Conservation (phyloP, 2,113 vertebrate species). For the Trinectes maculatus region DNA sequence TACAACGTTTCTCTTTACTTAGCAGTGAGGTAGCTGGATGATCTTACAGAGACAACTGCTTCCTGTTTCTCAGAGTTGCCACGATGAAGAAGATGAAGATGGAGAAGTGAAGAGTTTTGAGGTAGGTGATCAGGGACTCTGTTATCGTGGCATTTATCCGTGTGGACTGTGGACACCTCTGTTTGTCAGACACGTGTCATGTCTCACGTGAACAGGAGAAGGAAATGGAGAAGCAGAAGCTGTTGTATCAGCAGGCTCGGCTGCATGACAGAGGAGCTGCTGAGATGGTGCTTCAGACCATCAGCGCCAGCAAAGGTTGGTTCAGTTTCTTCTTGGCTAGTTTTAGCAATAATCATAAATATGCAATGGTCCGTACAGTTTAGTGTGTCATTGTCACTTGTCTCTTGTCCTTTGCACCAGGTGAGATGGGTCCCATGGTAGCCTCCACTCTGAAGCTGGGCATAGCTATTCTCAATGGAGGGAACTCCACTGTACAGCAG, state of each 20-base stretch:
- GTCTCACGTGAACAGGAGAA: conserved; percentile 85
- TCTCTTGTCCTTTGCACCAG: conserved; percentile 67
- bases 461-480: conserved; percentile 94
- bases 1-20: not conserved
- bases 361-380: no score
- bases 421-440: conserved; percentile 96
- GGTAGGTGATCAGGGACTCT: conserved; percentile 78
- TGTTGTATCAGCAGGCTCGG: conserved; percentile 95
- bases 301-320: conserved; percentile 96
- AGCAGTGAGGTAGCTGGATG: no score
- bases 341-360: no score
- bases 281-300: conserved; percentile 96
- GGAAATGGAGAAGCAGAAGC: conserved; percentile 98
- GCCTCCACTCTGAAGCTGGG: conserved; percentile 95
- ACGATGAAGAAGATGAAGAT: conserved; percentile 95
- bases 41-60: no score
- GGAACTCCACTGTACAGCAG: conserved; percentile 97
- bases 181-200: not conserved
- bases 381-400: not conserved
- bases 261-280: conserved; percentile 94
- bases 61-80: conserved; percentile 95
- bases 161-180: not conserved
- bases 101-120: conserved; percentile 97
- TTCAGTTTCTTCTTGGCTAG: not conserved
- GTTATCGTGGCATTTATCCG: no score